Evolutionary conservation across 2,113 vertebrate genomes (phyloP).

Genomic region (Illadopsis cleaveri): DNA sequence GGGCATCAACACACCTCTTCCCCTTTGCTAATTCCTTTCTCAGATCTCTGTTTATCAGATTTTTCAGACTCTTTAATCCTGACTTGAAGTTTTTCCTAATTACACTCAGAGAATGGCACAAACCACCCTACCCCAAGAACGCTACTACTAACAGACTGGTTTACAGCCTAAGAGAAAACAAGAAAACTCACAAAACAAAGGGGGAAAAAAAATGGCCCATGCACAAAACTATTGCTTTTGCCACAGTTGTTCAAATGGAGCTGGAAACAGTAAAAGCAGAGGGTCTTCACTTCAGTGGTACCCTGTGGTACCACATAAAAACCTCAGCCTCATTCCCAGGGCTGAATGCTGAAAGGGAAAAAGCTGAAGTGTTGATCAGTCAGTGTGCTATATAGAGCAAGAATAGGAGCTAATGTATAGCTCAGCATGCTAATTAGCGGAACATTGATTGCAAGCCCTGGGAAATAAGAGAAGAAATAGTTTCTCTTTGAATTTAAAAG

Average conservation of each 20-base stretch:
- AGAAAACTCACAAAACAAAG: neutral
- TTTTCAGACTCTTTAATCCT: neutral
- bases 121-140: neutral
- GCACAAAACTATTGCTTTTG: neutral
- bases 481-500: slow-evolving; percentile 4
- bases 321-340: neutral
- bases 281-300: neutral
- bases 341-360: neutral
- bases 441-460: neutral
- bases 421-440: neutral
- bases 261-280: neutral
- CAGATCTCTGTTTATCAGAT: neutral
- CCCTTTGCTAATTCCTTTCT: neutral
- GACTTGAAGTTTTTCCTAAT: neutral
- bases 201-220: neutral
- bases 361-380: neutral
- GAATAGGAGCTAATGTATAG: neutral
- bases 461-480: neutral
- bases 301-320: fast-evolving
- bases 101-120: neutral
- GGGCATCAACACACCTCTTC: fast-evolving
- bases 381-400: neutral
- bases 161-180: neutral
- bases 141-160: neutral
- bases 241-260: neutral